Percentiles rank a stretch among this genome's conserved stretches.
phyloP scores from a whole-genome alignment of 1,140 invertebrate genomes.

The Drosophila nasuta region DNA sequence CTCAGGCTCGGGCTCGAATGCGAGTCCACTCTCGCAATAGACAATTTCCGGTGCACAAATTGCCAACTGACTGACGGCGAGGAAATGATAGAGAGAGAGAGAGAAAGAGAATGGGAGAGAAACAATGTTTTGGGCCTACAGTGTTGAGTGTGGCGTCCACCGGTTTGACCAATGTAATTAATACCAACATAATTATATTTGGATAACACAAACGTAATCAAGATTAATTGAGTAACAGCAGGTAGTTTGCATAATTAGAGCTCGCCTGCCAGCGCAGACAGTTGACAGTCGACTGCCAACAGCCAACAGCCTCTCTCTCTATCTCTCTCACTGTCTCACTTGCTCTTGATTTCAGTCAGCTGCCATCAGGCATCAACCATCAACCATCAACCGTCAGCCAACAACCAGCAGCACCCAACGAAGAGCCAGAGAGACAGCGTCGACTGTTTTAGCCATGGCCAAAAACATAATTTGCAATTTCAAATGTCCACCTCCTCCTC shows the following conservation, averaged over 20 bases:
- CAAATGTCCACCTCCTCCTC: constrained; percentile 79
- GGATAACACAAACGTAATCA: constrained; percentile 83
- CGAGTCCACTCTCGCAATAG: constrained; percentile 17
- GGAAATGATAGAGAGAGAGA: neutral
- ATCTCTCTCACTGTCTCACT: too few species aligned
- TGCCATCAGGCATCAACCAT: neutral
- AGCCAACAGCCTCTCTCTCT: neutral
- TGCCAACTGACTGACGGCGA: neutral
- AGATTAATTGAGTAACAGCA: constrained; percentile 84
- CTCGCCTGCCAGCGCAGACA: constrained; percentile 29
- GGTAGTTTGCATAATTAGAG: constrained; percentile 82
- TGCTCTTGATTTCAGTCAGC: neutral
- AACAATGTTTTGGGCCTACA: neutral
- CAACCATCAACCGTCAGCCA: neutral
- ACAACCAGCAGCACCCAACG: too few species aligned
- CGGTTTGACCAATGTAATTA: constrained; percentile 72
- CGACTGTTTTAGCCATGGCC: constrained; percentile 36
- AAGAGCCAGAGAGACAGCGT: neutral
- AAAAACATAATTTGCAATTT: constrained; percentile 83
- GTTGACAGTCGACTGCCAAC: neutral
- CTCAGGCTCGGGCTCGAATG: constrained; percentile 11
- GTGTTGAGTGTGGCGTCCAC: constrained; percentile 16
- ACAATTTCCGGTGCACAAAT: constrained; percentile 54
- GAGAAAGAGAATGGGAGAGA: neutral
- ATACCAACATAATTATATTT: constrained; percentile 84